A percentile compares a stretch with the other conserved stretches of the same genome.
phyloP scores from a whole-genome alignment of 2,888 invertebrate species.

The Acrobasis consociella region DNA sequence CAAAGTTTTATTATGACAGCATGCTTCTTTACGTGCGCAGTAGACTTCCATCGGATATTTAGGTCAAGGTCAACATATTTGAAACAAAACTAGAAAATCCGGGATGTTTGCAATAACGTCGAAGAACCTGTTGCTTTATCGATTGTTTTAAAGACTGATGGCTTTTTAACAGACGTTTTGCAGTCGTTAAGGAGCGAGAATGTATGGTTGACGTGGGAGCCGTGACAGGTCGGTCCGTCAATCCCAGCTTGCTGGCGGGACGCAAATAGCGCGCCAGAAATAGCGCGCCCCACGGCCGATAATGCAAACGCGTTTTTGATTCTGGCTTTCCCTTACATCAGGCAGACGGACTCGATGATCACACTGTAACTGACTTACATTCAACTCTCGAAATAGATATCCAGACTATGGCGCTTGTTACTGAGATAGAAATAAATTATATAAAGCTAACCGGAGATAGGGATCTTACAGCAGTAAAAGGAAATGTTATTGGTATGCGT shows the following conservation, averaged over 20 bases:
- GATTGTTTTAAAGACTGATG: constrained; percentile 30
- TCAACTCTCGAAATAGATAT: constrained; percentile 23
- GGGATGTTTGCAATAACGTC: constrained; percentile 20
- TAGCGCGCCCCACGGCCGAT: constrained; percentile 77
- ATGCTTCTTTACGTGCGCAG: constrained; percentile 36
- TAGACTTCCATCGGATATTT: constrained; percentile 54
- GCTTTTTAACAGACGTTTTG: constrained; percentile 46
- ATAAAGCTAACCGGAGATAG: neutral
- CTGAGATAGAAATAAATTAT: constrained; percentile 12
- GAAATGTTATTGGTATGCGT: neutral
- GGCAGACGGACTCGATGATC: constrained; percentile 41
- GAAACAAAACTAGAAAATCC: constrained; percentile 32
- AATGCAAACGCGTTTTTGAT: constrained; percentile 78
- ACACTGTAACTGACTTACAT: constrained; percentile 27
- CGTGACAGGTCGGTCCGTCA: constrained; percentile 80
- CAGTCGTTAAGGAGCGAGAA: constrained; percentile 56
- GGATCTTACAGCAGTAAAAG: constrained; percentile 1
- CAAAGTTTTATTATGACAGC: constrained; percentile 33
- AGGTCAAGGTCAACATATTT: constrained; percentile 75
- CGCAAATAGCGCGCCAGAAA: constrained; percentile 75
- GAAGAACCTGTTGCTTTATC: constrained; percentile 30
- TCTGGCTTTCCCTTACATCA: constrained; percentile 63
- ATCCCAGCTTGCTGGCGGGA: constrained; percentile 77
- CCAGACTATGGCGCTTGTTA: neutral
- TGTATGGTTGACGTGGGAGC: constrained; percentile 60